These are phyloP conservation scores for Drosophila maculinotata DNA, from an alignment of 2,888 invertebrate genomes.

Conservation along the genomic window DNA sequence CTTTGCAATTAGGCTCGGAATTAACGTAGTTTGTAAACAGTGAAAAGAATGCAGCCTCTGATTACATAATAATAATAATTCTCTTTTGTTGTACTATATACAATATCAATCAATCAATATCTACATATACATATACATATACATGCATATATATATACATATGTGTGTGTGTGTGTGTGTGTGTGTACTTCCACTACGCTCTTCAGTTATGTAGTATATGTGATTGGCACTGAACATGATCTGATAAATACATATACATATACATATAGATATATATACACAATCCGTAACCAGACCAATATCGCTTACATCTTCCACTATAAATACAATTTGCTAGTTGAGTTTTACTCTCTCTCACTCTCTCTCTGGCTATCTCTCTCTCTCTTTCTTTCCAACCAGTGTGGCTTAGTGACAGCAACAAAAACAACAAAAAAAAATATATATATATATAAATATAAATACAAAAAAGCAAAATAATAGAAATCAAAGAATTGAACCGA, in stretches of 20 bases:
- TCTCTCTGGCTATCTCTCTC: no score
- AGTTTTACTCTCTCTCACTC: no score
- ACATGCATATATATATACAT: slow-evolving; percentile 2
- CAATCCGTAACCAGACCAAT: slow-evolving; percentile 35
- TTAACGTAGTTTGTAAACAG: slow-evolving; percentile 14
- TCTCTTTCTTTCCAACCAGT: neutral
- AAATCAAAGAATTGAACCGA: no score
- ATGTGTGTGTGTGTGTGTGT: neutral
- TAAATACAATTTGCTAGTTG: neutral
- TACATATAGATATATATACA: neutral
- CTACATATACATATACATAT: slow-evolving; percentile 11
- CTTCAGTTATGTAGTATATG: slow-evolving; percentile 19
- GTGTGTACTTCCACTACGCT: slow-evolving; percentile 36
- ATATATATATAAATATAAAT: no score
- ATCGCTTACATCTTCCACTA: slow-evolving; percentile 12
- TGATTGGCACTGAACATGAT: slow-evolving; percentile 1
- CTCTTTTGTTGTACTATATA: slow-evolving; percentile 10
- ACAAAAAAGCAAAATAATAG: no score
- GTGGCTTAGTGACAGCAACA: neutral
- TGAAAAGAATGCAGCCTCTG: slow-evolving; percentile 25
- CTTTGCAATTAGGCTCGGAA: slow-evolving; percentile 17
- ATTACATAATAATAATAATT: slow-evolving; percentile 21
- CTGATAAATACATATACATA: neutral
- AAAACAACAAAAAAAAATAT: no score
- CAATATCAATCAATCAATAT: neutral